phyloP scores from a whole-genome alignment of 2,888 invertebrate species.

The Lasius fuliginosus region DNA sequence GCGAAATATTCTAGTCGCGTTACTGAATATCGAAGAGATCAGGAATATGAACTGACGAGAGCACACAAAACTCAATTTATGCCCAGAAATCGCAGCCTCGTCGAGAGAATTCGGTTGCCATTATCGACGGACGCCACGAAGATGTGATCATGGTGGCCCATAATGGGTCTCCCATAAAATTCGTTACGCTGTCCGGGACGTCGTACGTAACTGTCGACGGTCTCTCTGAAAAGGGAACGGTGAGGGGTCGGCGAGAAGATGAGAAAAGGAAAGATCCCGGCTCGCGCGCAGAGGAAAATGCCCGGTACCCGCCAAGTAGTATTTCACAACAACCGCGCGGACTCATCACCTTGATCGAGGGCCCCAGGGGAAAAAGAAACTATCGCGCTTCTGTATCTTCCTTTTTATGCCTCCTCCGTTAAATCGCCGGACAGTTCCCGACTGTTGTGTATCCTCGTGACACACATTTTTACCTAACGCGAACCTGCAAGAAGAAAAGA shows the following conservation, averaged over 20 bases:
- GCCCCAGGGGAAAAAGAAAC: constrained; percentile 19
- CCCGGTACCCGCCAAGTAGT: constrained; percentile 32
- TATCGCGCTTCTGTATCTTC: constrained; percentile 43
- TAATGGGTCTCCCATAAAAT: constrained; percentile 77
- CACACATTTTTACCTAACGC: constrained; percentile 33
- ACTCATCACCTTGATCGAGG: constrained; percentile 60
- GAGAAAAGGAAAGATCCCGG: constrained; percentile 43
- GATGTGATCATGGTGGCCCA: constrained; percentile 72
- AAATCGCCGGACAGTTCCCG: background rate
- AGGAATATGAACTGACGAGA: background rate
- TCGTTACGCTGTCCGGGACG: constrained; percentile 75
- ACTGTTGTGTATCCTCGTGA: constrained; percentile 8
- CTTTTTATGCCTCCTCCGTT: constrained; percentile 30
- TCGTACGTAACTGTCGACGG: constrained; percentile 69
- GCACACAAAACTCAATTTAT: constrained; percentile 14
- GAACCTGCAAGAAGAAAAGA: background rate
- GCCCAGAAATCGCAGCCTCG: constrained; percentile 17
- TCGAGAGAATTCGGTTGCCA: background rate
- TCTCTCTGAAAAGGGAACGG: constrained; percentile 53
- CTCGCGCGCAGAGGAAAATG: constrained; percentile 32
- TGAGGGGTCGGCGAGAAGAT: constrained; percentile 30
- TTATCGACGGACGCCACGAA: constrained; percentile 20
- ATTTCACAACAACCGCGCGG: constrained; percentile 70
- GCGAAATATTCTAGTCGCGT: background rate
- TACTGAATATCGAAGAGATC: background rate